Evolutionary conservation across 1,140 invertebrate species (phyloP).

Genomic region (Tetramorium alpestre): DNA sequence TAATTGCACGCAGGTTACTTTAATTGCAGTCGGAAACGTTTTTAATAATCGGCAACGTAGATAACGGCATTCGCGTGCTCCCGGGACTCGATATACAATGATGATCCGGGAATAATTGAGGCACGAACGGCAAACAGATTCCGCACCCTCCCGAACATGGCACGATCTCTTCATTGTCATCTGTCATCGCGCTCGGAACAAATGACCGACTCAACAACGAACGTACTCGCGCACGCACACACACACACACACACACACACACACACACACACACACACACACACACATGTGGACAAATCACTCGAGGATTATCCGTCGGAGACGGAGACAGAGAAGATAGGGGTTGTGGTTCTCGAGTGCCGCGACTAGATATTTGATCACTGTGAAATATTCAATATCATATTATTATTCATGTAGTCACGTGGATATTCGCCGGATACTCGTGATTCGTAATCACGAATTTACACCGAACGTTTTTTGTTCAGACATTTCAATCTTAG

Average conservation of each 20-base stretch:
- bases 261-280: too few relatives aligned
- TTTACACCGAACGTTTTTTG: neutral
- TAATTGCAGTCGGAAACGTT: constrained; percentile 44
- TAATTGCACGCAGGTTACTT: neutral
- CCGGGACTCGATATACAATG: constrained; percentile 77
- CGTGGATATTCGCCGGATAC: neutral
- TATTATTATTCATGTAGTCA: neutral
- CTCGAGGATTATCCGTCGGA: constrained; percentile 82
- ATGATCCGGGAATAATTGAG: constrained; percentile 86
- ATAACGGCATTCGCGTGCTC: constrained; percentile 74
- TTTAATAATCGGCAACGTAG: constrained; percentile 67
- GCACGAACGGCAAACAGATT: constrained; percentile 84
- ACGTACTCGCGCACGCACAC: neutral
- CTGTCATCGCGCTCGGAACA: constrained; percentile 83
- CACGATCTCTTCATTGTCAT: constrained; percentile 83
- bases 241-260: neutral
- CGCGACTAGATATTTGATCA: constrained; percentile 30
- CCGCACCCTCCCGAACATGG: constrained; percentile 67
- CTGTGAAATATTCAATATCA: constrained; percentile 1
- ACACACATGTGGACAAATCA: constrained; percentile 77
- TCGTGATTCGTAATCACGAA: neutral
- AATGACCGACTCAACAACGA: constrained; percentile 81
- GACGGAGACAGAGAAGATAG: constrained; percentile 16
- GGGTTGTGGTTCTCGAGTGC: constrained; percentile 18
- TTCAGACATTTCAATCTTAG: neutral